These are phyloP conservation scores for Drosophila arizonae DNA, from an alignment of 1,140 invertebrate species.

Conservation along the genomic window DNA sequence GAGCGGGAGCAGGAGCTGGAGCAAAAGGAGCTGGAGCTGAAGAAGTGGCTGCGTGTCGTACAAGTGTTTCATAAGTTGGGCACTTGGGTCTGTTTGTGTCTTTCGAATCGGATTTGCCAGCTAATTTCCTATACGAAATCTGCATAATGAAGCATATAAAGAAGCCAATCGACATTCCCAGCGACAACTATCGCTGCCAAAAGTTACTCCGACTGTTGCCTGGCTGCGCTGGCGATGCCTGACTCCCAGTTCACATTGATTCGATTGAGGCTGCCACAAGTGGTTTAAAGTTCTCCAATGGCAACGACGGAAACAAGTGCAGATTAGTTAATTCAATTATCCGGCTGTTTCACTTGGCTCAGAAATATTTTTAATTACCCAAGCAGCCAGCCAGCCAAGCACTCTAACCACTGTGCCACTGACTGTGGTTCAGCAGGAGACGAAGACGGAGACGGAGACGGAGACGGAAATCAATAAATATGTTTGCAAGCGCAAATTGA, in stretches of 20 bases:
- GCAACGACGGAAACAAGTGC: slow-evolving; percentile 26
- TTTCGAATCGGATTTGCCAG: slow-evolving; percentile 57
- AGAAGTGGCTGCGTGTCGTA: too few species aligned
- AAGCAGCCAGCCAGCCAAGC: not conserved
- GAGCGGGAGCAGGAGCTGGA: not conserved
- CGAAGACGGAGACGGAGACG: not conserved
- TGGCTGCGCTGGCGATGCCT: too few species aligned
- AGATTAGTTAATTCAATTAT: slow-evolving; percentile 66
- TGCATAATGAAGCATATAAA: slow-evolving; percentile 24
- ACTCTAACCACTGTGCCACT: not conserved
- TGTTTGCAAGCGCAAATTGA: slow-evolving; percentile 63
- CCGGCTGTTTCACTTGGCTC: slow-evolving; percentile 15
- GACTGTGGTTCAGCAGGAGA: not conserved
- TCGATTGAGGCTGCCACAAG: slow-evolving; percentile 25
- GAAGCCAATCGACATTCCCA: slow-evolving; percentile 8
- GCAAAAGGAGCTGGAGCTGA: too few species aligned
- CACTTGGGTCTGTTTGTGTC: slow-evolving; percentile 28
- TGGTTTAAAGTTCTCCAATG: slow-evolving; percentile 26
- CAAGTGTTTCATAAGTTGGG: slow-evolving; percentile 20
- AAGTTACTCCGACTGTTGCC: not conserved
- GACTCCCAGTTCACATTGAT: slow-evolving; percentile 16
- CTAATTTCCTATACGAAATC: slow-evolving; percentile 59
- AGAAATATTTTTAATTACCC: slow-evolving; percentile 64
- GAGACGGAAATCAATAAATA: slow-evolving; percentile 76
- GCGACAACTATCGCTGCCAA: not conserved